Evolutionary conservation across 2,797 vertebrate genomes (phyloP), one percentile per base, ranked within the genome.

Genomic region (Lutjanus argentimaculatus): DNA sequence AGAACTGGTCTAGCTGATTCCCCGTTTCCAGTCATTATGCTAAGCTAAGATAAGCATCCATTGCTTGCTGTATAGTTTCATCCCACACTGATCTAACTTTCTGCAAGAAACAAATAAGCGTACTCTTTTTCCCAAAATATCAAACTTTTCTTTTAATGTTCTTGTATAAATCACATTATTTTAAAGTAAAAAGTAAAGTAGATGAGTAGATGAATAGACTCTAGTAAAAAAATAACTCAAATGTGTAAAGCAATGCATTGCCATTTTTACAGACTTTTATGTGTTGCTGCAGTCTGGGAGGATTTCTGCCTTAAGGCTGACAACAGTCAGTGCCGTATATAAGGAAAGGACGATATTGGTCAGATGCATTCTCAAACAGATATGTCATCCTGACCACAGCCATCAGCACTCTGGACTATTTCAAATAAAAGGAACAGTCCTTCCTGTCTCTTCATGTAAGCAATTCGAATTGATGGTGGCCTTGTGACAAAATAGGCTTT

Each of bases 401-500:
- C 12, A 15, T 66, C 64, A 52, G 51, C 30, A 21, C 59, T 59
- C 21, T 72, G n/a, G n/a, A 21, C 55, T 48, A 10, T 59, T 79
- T 57, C 5, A 68, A 69, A 75, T 45, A 53, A n/a, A 36, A 75
- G 8, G 11, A 49, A 36, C 43, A 4, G 58, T 36, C 45, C 61
- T 63, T 72, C 19, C 55, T 22, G 22, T 76, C 40, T 71, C 55
- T 58, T 30, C 17, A 55, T 68, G 43, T 65, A 46, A 62, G 10
- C 72, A 36, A 1, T 62, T 40, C 13, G 0, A 72, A 75, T 62
- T 48, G 72, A 61, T 53, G 8, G 6, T 10, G 51, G 25, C 45
- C 19, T 17, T 40, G 45, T 68, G 73, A 48, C 51, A 66, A 61
- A 80, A 71, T 25, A 15, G 51, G 2, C 25, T 78, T 80, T 66